Evolutionary conservation across 2,888 invertebrate genomes (phyloP).

Genomic region (Drosophila fulvimacula): DNA sequence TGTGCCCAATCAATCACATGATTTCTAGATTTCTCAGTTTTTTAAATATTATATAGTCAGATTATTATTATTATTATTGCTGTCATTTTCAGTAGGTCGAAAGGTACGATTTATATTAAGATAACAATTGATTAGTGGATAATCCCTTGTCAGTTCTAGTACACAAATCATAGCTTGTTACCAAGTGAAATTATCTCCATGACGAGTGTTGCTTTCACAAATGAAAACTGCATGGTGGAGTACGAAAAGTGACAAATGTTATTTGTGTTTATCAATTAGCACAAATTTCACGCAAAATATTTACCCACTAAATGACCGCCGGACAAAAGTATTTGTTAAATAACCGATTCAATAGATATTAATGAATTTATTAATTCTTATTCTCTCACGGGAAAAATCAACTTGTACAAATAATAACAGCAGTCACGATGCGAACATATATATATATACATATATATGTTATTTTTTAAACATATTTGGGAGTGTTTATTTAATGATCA

Average conservation of each 20-base stretch:
- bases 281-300: conserved; percentile 33
- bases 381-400: background rate
- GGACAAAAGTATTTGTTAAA: background rate
- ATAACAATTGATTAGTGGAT: background rate
- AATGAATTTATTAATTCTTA: conserved; percentile 3
- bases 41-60: too few relatives aligned
- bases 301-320: conserved; percentile 21
- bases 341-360: background rate
- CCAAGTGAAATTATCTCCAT: conserved; percentile 4
- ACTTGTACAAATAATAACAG: conserved; percentile 11
- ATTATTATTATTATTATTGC: too few relatives aligned
- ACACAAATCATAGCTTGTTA: background rate
- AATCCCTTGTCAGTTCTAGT: background rate
- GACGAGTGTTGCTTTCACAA: background rate
- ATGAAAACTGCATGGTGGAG: background rate
- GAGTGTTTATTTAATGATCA: background rate
- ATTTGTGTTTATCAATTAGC: conserved; percentile 10
- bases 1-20: too few relatives aligned
- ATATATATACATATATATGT: background rate
- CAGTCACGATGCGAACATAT: background rate
- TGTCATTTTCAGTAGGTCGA: too few relatives aligned
- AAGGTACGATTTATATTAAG: background rate
- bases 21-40: too few relatives aligned
- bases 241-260: conserved; percentile 2
- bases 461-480: background rate